Evolutionary conservation across 2,797 vertebrate species (phyloP), one percentile per base, ranked within the genome.

Genomic region (Pseudochaenichthys georgianus): DNA sequence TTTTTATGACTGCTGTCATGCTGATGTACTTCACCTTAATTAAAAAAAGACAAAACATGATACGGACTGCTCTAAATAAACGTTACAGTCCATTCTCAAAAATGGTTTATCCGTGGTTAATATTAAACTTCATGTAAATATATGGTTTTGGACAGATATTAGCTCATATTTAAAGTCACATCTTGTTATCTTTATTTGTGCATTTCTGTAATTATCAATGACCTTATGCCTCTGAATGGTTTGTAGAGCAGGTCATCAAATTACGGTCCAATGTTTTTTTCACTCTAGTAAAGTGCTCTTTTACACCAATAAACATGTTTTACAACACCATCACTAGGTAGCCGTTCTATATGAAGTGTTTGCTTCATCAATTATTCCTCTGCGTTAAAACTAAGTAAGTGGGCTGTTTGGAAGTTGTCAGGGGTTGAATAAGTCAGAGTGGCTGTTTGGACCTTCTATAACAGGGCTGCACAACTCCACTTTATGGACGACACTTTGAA

Each of bases 301-400:
- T 61, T n/a, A 60, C 43, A 74, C 81, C 75, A 79, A 71, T 77
- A 86, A 80, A 77, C 4, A 11, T 66, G 38, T 59, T 80, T 71
- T 48, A 41, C 64, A 78, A 19, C 46, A 59, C 51, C 78, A 87
- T 85, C 86, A 79, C 69, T 58, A 77, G 90, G 88, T 81, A 90
- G 89, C 87, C 65, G 21, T 83, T 89, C 82, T 70, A 64, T 86
- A 88, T 93, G 90, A 94, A 93, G 94, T 91, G 90, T 91, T 86
- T 81, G 75, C 66, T 78, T 86, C 65, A 86, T 77, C 74, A 75
- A 59, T 81, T 76, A 86, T 86, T 89, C 50, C 67, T 85, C 66
- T 64, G 66, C 70, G 51, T 75, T 75, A 80, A 55, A 38, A 21
- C 54, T 78, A 38, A 75, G 68, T 70, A 75, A 82, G 38, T 57